Percentiles rank a stretch among this genome's conserved stretches.
These are phyloP conservation scores for Reinhardtius hippoglossoides DNA, from an alignment of 2,113 vertebrate genomes.

Conservation along the genomic window DNA sequence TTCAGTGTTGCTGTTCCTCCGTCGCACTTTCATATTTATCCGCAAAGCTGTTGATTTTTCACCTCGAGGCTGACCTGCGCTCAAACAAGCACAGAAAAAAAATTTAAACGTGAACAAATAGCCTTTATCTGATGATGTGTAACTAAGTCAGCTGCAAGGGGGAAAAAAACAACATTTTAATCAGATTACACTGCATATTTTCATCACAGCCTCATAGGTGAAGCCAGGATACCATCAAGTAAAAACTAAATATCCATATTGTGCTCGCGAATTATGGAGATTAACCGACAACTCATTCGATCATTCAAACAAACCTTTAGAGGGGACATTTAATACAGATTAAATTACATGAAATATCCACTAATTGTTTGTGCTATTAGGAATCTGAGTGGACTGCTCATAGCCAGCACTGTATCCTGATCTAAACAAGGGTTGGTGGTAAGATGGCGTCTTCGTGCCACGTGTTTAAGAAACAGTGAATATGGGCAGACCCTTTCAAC, in stretches of 20 bases:
- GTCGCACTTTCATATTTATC: background rate
- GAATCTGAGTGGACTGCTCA: slow-evolving; percentile 1
- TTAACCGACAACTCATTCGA: background rate
- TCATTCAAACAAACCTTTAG: background rate
- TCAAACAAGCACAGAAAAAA: background rate
- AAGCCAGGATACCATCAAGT: background rate
- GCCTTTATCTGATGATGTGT: background rate
- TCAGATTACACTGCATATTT: background rate
- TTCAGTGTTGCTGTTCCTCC: background rate
- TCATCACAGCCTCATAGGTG: slow-evolving; percentile 1
- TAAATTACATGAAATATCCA: background rate
- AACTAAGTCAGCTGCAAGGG: background rate
- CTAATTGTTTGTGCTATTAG: background rate
- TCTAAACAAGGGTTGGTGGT: slow-evolving; percentile 58
- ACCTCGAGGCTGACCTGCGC: background rate
- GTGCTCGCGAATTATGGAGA: background rate
- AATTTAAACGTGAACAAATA: background rate
- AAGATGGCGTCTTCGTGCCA: slow-evolving; percentile 79
- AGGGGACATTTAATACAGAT: background rate
- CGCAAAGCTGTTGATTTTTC: background rate
- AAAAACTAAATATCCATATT: slow-evolving; percentile 5
- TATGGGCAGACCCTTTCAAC: slow-evolving; percentile 63
- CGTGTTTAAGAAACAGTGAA: slow-evolving; percentile 66
- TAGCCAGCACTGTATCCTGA: slow-evolving; percentile 29
- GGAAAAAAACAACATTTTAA: background rate